Percentiles rank a stretch among this genome's conserved stretches.
These are phyloP conservation scores for Numenius phaeopus DNA, from an alignment of 2,797 vertebrate genomes.

Conservation along the genomic window DNA sequence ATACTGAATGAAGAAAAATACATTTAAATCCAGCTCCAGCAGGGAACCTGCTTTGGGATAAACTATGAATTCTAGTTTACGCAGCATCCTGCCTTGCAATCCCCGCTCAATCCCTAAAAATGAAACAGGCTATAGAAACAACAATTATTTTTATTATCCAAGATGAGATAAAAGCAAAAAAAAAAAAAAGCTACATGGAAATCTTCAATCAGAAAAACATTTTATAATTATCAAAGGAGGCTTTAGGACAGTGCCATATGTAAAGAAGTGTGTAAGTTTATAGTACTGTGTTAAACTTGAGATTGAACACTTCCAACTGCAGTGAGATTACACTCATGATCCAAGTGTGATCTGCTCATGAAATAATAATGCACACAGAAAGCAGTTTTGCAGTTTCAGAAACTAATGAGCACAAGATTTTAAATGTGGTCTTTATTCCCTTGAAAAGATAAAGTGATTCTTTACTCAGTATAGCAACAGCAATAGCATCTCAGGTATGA, in stretches of 20 bases:
- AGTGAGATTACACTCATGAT: not conserved
- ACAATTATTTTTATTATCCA: not conserved
- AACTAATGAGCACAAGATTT: not conserved
- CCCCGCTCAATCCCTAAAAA: not conserved
- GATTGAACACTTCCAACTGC: not conserved
- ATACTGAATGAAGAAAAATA: conserved; percentile 1
- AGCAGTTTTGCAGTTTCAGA: not conserved
- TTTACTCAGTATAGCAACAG: not conserved
- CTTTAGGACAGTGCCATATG: not conserved
- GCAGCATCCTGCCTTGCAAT: not conserved
- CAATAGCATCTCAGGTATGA: not conserved
- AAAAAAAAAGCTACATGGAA: not conserved
- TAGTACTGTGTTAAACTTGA: not conserved
- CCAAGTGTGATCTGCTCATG: not conserved
- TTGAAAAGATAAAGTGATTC: not conserved
- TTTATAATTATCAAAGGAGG: not conserved
- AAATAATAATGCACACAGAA: not conserved
- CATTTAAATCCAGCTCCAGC: not conserved
- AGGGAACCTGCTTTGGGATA: not conserved
- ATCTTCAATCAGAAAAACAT: not conserved
- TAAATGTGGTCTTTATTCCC: not conserved
- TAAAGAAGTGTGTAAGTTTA: not conserved
- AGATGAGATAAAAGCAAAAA: not conserved
- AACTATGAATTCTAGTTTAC: conserved; percentile 2
- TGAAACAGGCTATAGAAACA: not conserved